Base-by-base conservation (phyloP, 1,140 invertebrate genomes). In the Polypedilum vanderplanki region DNA sequence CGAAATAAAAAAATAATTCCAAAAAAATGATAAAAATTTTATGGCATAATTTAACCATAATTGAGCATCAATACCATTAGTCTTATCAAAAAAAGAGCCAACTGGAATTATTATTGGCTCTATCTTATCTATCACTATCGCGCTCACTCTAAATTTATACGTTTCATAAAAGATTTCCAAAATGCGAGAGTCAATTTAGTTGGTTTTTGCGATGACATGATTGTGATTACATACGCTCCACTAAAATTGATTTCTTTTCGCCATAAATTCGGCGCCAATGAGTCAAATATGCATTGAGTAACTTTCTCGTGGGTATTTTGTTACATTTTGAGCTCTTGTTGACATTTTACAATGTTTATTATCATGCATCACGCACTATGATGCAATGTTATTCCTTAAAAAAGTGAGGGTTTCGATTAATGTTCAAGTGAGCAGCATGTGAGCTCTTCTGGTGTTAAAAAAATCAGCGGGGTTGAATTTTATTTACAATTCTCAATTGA, bases 321-420 rank as follows among this genome's bases (percentile, higher is more conserved):
- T 70, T 70, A 22, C 65, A 70, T 18, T 70, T 7, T n/a, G 65
- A 70, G 9, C 5, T 20, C 17, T 70, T 70, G 65, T 70, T 70
- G 65, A 70, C 65, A 70, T 20, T 70, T 20, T 57, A 57, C 46
- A 22, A 8, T 70, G 65, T 70, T 70, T 70, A 70, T 70, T 70
- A 9, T 70, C 17, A 18, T 20, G 65, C 65, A 22, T 70, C 65
- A 70, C 20, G 65, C 65, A 70, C 18, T 70, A n/a, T 3, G 5
- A 33, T 33, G 24, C 24, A 33, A 33, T 33, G 24, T 33, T 33
- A 33, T 33, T 33, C 24, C 24, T 33, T 33, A 33, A 33, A 70
- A 70, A 20, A 70, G 17, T 22, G 65, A 70, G 65, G 65, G 65
- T 18, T 33, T 33, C 65, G 65, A 70, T 70, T 57, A 15, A 12